Evolutionary conservation across 2,113 vertebrate genomes (phyloP).

Genomic region (Uria lomvia): DNA sequence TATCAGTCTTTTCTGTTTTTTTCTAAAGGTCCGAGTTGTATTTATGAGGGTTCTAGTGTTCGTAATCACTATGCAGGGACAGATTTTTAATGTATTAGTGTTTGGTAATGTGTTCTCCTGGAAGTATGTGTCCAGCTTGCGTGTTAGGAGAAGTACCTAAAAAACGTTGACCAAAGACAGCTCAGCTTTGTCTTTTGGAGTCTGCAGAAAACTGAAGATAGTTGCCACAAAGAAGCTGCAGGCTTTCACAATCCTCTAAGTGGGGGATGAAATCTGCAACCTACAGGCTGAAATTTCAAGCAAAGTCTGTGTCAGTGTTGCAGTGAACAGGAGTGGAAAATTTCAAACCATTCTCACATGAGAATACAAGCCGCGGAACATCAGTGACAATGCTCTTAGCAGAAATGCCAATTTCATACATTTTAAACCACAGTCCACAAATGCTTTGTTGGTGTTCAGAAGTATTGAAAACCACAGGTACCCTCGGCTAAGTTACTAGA

Average conservation of each 20-base stretch:
- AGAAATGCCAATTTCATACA: not conserved
- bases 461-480: not conserved
- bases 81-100: not conserved
- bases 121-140: not conserved
- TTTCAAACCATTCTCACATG: not conserved
- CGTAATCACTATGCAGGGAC: not conserved
- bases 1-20: not conserved
- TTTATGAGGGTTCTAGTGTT: not conserved
- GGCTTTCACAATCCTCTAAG: conserved; percentile 22
- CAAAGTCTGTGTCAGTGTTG: not conserved
- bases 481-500: not conserved
- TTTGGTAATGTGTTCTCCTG: not conserved
- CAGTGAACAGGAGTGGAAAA: not conserved
- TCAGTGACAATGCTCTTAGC: not conserved
- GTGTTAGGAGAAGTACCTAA: not conserved
- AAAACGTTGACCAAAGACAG: not conserved
- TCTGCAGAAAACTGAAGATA: not conserved
- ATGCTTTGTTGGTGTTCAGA: not conserved
- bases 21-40: not conserved
- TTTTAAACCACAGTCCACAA: not conserved
- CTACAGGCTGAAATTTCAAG: not conserved
- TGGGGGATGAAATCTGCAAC: not conserved
- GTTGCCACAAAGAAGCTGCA: not conserved
- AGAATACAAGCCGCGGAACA: not conserved
- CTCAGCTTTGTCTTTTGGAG: not conserved